These are phyloP conservation scores for Colletes latitarsis DNA, from an alignment of 1,140 invertebrate species.

Conservation along the genomic window DNA sequence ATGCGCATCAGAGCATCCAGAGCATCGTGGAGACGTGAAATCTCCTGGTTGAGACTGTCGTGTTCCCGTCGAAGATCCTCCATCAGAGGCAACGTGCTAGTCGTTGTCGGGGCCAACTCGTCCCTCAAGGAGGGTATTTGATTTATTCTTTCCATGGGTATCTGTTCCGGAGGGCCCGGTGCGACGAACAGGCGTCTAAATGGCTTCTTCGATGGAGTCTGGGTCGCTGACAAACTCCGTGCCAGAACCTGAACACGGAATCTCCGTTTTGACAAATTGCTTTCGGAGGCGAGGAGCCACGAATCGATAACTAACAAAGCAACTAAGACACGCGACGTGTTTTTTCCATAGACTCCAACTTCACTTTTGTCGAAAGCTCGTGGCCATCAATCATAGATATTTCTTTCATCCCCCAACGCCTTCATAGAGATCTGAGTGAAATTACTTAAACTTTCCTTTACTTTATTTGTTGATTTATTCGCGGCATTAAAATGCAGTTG, in stretches of 20 bases:
- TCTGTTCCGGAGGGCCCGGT: constrained; percentile 75
- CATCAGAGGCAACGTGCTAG: constrained; percentile 87
- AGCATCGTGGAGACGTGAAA: constrained; percentile 92
- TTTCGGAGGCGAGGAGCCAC: too few species aligned
- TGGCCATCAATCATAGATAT: too few species aligned
- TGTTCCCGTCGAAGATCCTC: constrained; percentile 91
- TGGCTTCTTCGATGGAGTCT: constrained; percentile 72
- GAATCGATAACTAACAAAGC: neutral
- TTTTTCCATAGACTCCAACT: too few species aligned
- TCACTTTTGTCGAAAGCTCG: too few species aligned
- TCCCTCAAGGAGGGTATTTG: constrained; percentile 86
- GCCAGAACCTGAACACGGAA: constrained; percentile 64
- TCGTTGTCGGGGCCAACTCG: constrained; percentile 91
- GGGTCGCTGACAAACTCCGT: constrained; percentile 68
- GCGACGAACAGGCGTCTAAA: constrained; percentile 75
- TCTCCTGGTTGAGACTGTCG: constrained; percentile 90
- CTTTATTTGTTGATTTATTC: too few species aligned
- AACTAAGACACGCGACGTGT: too few species aligned
- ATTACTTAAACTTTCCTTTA: too few species aligned
- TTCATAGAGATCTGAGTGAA: too few species aligned
- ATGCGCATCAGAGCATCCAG: constrained; percentile 91
- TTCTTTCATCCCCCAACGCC: too few species aligned
- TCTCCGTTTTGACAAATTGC: neutral
- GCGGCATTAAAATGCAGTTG: too few species aligned
- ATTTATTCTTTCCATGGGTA: constrained; percentile 72